A percentile compares a stretch with the other conserved stretches of the same genome.
phyloP scores from a whole-genome alignment of 2,113 vertebrate species.

The Ageneiosus marmoratus region DNA sequence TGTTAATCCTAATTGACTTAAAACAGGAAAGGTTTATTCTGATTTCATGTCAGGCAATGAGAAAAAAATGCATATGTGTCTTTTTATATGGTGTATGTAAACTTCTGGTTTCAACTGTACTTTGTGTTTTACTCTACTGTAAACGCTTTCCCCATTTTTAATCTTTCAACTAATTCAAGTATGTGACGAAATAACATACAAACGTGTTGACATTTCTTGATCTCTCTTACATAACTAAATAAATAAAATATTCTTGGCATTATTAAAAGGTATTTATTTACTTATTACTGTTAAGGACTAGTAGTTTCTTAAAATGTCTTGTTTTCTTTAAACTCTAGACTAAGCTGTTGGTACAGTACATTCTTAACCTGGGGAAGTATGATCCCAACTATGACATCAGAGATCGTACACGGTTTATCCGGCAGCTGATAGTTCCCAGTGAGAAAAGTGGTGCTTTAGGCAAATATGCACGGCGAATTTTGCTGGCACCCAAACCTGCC shows the following conservation, averaged over 20 bases:
- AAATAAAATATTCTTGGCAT: background rate
- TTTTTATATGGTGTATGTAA: too few species aligned
- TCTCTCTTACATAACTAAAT: background rate
- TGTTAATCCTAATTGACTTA: too few species aligned
- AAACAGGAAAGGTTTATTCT: too few species aligned
- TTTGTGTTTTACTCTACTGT: too few species aligned
- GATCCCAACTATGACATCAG: slow-evolving; percentile 99
- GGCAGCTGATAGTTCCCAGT: slow-evolving; percentile 96
- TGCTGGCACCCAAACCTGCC: slow-evolving; percentile 93
- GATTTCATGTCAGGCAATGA: too few species aligned
- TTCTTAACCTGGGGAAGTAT: slow-evolving; percentile 97
- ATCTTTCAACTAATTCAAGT: background rate
- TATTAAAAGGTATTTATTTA: slow-evolving; percentile 55
- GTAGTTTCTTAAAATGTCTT: slow-evolving; percentile 41
- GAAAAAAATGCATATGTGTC: too few species aligned
- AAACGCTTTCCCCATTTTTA: background rate
- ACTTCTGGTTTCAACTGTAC: too few species aligned
- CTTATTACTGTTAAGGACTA: slow-evolving; percentile 60
- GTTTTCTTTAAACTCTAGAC: slow-evolving; percentile 76
- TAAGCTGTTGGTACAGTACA: slow-evolving; percentile 98
- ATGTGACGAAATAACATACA: background rate
- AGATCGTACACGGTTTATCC: slow-evolving; percentile 97
- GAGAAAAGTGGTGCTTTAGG: slow-evolving; percentile 92
- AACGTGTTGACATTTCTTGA: background rate
- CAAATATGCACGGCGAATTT: slow-evolving; percentile 96